phyloP scores from a whole-genome alignment of 2,113 vertebrate species.

The Mormyrus iriodes region DNA sequence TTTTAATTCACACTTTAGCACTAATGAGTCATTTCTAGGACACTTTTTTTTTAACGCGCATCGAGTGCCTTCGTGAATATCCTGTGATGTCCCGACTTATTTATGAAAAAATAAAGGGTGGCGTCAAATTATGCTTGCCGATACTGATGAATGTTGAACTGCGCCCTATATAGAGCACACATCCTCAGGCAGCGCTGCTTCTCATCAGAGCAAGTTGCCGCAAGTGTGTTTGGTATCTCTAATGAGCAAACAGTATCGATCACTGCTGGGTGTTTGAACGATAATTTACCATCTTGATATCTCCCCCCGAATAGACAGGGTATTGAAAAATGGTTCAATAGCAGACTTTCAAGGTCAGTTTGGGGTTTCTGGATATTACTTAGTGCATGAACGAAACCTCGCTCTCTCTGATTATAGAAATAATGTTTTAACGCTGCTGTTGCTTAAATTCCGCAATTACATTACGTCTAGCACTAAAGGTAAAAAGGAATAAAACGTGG shows the following conservation, averaged over 20 bases:
- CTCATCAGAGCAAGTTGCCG: constrained; percentile 12
- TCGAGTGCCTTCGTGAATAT: background rate
- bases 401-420: background rate
- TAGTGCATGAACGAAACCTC: background rate
- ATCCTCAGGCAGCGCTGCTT: background rate
- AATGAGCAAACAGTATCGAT: constrained; percentile 21
- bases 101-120: background rate
- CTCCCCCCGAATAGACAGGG: background rate
- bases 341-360: constrained; percentile 3
- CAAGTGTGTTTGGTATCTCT: constrained; percentile 17
- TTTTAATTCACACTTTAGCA: background rate
- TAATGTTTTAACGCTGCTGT: background rate
- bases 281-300: constrained; percentile 21
- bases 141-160: background rate
- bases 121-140: background rate
- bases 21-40: background rate
- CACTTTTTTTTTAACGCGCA: background rate
- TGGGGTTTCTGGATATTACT: constrained; percentile 4
- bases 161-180: background rate
- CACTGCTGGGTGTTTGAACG: constrained; percentile 13
- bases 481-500: background rate
- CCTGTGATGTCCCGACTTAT: background rate
- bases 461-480: background rate
- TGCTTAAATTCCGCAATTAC: background rate
- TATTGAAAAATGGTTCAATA: constrained; percentile 29